Evolutionary conservation across 2,797 vertebrate species (phyloP).

Genomic region (Coregonus suidteri): DNA sequence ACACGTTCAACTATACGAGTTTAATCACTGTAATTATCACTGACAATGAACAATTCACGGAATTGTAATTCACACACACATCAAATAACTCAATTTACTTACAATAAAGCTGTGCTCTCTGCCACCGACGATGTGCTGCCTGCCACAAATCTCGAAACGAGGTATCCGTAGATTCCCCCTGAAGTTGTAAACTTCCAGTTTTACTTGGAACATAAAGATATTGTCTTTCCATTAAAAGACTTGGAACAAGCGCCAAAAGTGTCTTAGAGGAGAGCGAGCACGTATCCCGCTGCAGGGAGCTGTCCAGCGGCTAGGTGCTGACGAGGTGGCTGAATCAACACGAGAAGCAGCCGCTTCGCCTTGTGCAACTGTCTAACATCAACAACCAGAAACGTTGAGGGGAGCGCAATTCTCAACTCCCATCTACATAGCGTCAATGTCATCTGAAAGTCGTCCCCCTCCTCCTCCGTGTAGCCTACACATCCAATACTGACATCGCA

Average conservation of each 20-base stretch:
- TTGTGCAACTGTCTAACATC: slow-evolving; percentile 80
- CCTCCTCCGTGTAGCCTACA: slow-evolving; percentile 11
- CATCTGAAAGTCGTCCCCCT: slow-evolving; percentile 82
- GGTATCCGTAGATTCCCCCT: slow-evolving; percentile 75
- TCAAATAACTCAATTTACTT: slow-evolving; percentile 63
- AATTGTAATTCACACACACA: slow-evolving; percentile 30
- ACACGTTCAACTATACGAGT: slow-evolving; percentile 43
- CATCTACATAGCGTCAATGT: slow-evolving; percentile 84
- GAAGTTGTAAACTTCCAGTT: slow-evolving; percentile 79
- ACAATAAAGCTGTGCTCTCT: slow-evolving; percentile 67
- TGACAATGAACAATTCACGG: slow-evolving; percentile 18
- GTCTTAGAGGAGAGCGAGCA: slow-evolving; percentile 58
- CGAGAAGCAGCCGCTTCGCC: slow-evolving; percentile 77
- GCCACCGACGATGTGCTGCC: slow-evolving; percentile 61
- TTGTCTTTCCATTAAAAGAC: slow-evolving; percentile 80
- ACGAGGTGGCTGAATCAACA: slow-evolving; percentile 72
- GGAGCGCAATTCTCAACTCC: slow-evolving; percentile 69
- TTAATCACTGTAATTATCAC: slow-evolving; percentile 24
- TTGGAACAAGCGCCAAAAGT: slow-evolving; percentile 65
- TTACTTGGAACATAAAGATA: slow-evolving; percentile 74
- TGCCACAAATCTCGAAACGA: slow-evolving; percentile 70
- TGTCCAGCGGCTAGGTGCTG: slow-evolving; percentile 77
- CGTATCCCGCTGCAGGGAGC: slow-evolving; percentile 60
- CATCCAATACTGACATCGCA: slow-evolving; percentile 53
- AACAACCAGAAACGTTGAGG: slow-evolving; percentile 69